Evolutionary conservation across 2,888 invertebrate species (phyloP).

Genomic region (Melolontha melolontha): DNA sequence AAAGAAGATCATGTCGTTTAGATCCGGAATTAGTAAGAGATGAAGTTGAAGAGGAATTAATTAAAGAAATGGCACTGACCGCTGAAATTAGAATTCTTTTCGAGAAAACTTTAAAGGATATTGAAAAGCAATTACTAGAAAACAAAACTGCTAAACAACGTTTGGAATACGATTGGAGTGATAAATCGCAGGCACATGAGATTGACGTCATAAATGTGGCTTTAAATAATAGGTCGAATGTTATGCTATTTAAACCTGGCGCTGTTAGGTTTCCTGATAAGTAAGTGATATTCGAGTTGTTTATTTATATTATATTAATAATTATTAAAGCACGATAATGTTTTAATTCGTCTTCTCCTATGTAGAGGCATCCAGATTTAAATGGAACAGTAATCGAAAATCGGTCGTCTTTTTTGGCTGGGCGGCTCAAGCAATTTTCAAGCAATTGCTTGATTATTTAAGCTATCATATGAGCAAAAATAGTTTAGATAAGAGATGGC

Average conservation of each 20-base stretch:
- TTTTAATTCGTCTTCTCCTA: too few species aligned
- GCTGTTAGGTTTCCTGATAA: constrained; percentile 69
- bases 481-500: too few species aligned
- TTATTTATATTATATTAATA: too few species aligned
- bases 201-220: constrained; percentile 79
- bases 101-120: constrained; percentile 72
- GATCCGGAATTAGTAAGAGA: constrained; percentile 82
- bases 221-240: constrained; percentile 76
- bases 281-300: constrained; percentile 20
- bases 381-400: too few species aligned
- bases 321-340: too few species aligned
- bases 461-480: too few species aligned
- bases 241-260: constrained; percentile 84
- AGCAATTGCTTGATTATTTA: too few species aligned
- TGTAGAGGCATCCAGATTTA: too few species aligned
- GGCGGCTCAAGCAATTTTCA: too few species aligned
- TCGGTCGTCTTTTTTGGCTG: too few species aligned
- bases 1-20: constrained; percentile 75
- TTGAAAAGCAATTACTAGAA: constrained; percentile 77
- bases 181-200: constrained; percentile 84
- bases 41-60: constrained; percentile 80
- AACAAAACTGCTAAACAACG: constrained; percentile 85
- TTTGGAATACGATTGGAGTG: constrained; percentile 92
- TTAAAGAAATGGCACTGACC: constrained; percentile 79
- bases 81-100: constrained; percentile 75